A percentile compares a stretch with the other conserved stretches of the same genome.
phyloP scores from a whole-genome alignment of 2,888 invertebrate genomes.

The Acleris holmiana region DNA sequence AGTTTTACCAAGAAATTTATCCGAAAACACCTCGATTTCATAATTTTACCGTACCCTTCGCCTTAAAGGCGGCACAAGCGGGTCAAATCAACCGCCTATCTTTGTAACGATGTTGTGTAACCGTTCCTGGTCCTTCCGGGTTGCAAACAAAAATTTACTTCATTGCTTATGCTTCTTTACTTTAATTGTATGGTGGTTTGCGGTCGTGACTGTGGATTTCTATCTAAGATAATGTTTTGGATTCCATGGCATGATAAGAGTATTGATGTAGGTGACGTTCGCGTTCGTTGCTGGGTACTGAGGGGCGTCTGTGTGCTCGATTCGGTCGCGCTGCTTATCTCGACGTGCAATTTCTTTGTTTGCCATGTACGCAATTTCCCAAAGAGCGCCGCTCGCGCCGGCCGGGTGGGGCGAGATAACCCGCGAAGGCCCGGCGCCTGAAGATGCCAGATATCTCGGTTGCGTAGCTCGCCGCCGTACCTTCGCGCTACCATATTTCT shows the following conservation, averaged over 20 bases:
- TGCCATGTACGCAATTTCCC: conserved; percentile 76
- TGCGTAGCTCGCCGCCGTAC: conserved; percentile 44
- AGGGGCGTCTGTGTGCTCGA: conserved; percentile 55
- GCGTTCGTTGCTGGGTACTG: conserved; percentile 31
- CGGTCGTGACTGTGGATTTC: conserved; percentile 8
- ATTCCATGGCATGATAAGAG: conserved; percentile 19
- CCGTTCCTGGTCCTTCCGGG: conserved; percentile 9
- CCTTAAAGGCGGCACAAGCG: conserved; percentile 10
- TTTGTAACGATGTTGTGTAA: conserved; percentile 11
- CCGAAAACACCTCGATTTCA: too few species aligned
- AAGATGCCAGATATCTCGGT: conserved; percentile 70
- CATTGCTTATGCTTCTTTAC: conserved; percentile 1
- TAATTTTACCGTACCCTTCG: too few species aligned
- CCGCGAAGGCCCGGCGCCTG: conserved; percentile 58
- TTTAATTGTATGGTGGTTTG: conserved; percentile 3
- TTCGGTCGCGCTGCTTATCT: conserved; percentile 69
- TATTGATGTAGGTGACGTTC: conserved; percentile 16
- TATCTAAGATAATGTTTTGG: conserved; percentile 13
- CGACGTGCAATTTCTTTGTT: conserved; percentile 76
- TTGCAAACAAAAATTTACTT: conserved; percentile 6
- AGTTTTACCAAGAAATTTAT: too few species aligned
- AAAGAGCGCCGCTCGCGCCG: conserved; percentile 60
- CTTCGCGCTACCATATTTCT: conserved; percentile 57
- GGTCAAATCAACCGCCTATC: conserved; percentile 21
- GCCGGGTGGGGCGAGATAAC: conserved; percentile 60